These are phyloP conservation scores for Thamnophis sirtalis DNA, from an alignment of 2,113 vertebrate genomes.

Conservation along the genomic window DNA sequence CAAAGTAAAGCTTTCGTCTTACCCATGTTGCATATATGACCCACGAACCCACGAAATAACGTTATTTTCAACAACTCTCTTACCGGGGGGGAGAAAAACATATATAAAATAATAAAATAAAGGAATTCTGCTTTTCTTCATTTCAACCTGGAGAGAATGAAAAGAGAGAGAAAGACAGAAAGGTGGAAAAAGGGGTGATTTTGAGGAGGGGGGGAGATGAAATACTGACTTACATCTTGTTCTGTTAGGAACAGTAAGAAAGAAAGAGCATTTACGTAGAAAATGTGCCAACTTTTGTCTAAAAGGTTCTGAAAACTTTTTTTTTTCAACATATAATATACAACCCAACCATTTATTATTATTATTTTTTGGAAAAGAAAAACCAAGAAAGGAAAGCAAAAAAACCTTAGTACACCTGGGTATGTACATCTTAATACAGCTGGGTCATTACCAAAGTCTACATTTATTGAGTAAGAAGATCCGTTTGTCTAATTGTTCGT, in stretches of 20 bases:
- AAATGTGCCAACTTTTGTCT: conserved; percentile 65
- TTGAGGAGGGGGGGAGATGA: conserved; percentile 33
- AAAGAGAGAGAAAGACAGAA: conserved; percentile 13
- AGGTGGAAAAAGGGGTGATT: not conserved
- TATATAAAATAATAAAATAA: not conserved
- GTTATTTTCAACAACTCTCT: conserved; percentile 8
- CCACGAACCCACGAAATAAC: conserved; percentile 83
- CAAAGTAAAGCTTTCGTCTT: conserved; percentile 99
- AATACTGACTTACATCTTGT: conserved; percentile 43
- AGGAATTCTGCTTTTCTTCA: conserved; percentile 82
- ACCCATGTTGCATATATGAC: conserved; percentile 99
- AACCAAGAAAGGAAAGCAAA: conserved; percentile 27
- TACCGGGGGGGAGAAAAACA: not conserved
- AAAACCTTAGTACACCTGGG: conserved; percentile 64
- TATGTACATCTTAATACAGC: conserved; percentile 74
- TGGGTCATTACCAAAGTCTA: conserved; percentile 53
- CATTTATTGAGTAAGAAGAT: conserved; percentile 48
- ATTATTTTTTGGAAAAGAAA: conserved; percentile 53
- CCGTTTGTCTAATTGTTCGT: conserved; percentile 8
- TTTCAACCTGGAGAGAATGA: conserved; percentile 54
- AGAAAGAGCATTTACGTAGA: conserved; percentile 63
- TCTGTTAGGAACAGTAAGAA: conserved; percentile 71
- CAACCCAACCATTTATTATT: conserved; percentile 63
- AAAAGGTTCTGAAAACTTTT: conserved; percentile 79
- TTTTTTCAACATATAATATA: conserved; percentile 75